Conservation (phyloP, 2,113 vertebrate species). For the Cacatua alba region DNA sequence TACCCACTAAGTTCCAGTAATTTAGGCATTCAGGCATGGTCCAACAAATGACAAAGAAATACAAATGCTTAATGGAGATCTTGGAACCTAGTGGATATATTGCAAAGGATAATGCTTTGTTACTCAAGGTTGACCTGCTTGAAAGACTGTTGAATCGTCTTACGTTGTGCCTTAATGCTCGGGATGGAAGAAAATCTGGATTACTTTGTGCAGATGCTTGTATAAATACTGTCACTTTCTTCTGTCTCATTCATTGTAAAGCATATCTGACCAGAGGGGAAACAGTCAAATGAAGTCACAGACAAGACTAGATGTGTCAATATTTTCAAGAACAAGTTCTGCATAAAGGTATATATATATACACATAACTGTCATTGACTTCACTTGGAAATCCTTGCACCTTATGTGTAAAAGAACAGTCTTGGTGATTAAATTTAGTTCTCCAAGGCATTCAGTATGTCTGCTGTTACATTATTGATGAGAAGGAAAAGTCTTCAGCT, state of each 20-base stretch:
- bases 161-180: not conserved
- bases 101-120: not conserved
- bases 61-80: not conserved
- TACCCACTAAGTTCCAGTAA: not conserved
- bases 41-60: not conserved
- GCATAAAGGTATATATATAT: not conserved
- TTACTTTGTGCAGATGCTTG: not conserved
- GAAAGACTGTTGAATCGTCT: not conserved
- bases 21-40: not conserved
- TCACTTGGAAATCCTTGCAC: constrained; percentile 1
- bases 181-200: not conserved
- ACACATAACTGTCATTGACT: not conserved
- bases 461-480: not conserved
- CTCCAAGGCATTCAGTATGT: not conserved
- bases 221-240: not conserved
- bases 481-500: not conserved
- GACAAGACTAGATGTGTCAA: not conserved
- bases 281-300: not conserved
- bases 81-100: not conserved
- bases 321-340: constrained; percentile 5
- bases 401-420: not conserved
- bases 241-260: not conserved
- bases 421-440: not conserved
- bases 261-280: not conserved
- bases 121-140: not conserved